Conservation (phyloP, 2,113 vertebrate species). For the Ailurus styani region DNA sequence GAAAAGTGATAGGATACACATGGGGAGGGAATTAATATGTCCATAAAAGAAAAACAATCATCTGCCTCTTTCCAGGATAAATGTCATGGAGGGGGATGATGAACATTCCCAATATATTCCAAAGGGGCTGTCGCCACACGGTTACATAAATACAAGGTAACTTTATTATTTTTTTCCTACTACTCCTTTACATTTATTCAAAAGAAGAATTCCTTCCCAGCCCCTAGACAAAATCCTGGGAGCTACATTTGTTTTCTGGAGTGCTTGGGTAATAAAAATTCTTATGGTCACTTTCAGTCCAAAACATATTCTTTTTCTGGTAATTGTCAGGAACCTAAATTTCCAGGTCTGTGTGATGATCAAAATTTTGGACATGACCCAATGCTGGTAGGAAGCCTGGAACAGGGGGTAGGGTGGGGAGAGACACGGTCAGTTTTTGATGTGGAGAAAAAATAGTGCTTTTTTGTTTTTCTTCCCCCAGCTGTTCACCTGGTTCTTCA, state of each 20-base stretch:
- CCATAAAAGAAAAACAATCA: slow-evolving; percentile 4
- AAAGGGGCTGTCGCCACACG: neutral
- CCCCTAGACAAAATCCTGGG: neutral
- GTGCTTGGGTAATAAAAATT: neutral
- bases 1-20: neutral
- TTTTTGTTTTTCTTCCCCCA: neutral
- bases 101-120: neutral
- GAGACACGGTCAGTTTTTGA: neutral
- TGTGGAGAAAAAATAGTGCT: neutral
- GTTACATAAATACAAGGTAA: neutral
- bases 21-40: slow-evolving; percentile 9
- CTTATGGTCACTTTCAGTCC: neutral
- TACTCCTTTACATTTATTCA: slow-evolving; percentile 22
- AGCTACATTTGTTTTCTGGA: neutral
- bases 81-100: neutral
- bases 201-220: neutral
- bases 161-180: neutral
- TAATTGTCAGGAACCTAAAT: neutral
- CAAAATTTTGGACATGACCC: neutral
- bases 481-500: neutral
- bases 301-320: slow-evolving; percentile 22
- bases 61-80: neutral
- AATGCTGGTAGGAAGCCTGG: neutral
- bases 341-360: neutral
- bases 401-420: neutral